A percentile compares a stretch with the other conserved stretches of the same genome.
Evolutionary conservation across 2,888 invertebrate species (phyloP).

Genomic region (Hyppa rectilinea): DNA sequence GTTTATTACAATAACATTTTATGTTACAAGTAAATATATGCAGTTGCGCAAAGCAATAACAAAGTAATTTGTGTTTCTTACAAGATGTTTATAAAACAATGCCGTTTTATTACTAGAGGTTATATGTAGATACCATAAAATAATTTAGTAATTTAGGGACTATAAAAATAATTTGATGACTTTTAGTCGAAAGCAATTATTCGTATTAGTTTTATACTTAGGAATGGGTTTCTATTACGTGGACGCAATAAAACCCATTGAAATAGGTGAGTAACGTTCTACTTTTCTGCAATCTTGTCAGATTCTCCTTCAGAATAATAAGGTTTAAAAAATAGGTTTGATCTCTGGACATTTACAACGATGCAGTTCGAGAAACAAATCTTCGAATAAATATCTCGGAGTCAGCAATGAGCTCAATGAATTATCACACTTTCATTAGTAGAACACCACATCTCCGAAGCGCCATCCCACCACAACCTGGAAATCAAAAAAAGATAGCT

Average conservation of each 20-base stretch:
- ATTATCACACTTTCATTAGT: background rate
- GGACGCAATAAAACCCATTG: background rate
- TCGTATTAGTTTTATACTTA: background rate
- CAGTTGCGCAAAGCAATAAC: constrained; percentile 15
- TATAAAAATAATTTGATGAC: constrained; percentile 10
- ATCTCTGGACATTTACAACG: background rate
- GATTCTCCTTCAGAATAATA: background rate
- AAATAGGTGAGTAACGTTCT: background rate
- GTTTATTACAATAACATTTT: constrained; percentile 13
- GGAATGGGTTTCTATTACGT: background rate
- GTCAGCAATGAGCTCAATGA: background rate
- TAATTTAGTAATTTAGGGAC: background rate
- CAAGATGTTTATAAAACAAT: constrained; percentile 22
- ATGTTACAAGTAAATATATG: constrained; percentile 6
- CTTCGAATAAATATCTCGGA: background rate
- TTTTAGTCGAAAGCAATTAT: background rate
- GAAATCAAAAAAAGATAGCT: constrained; percentile 59
- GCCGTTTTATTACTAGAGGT: constrained; percentile 26
- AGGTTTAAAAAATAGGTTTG: background rate
- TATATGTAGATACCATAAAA: background rate
- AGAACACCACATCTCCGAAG: constrained; percentile 7
- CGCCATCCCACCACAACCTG: constrained; percentile 47
- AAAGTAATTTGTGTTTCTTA: constrained; percentile 11
- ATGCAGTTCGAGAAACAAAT: background rate
- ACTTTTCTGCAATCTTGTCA: background rate